Percentiles rank a stretch among this genome's conserved stretches.
Evolutionary conservation across 2,113 vertebrate genomes (phyloP).

Genomic region (Python bivittatus): DNA sequence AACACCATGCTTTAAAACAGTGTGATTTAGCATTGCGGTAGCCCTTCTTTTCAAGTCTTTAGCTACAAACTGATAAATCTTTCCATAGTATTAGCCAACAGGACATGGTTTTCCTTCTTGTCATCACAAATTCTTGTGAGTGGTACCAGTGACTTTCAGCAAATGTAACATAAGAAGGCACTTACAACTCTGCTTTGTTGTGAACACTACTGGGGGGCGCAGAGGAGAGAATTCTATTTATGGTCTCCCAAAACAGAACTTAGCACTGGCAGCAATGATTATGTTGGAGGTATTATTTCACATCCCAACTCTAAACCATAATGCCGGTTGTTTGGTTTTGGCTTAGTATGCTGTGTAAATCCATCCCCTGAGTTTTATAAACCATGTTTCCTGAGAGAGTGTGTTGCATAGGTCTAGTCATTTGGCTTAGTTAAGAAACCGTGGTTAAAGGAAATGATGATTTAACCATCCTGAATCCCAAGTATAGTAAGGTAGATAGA

Average conservation of each 20-base stretch:
- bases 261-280: background rate
- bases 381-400: background rate
- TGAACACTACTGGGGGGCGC: background rate
- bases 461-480: background rate
- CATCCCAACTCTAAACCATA: background rate
- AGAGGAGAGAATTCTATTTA: background rate
- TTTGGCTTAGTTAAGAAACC: background rate
- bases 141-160: background rate
- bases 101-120: background rate
- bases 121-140: background rate
- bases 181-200: background rate
- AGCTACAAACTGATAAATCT: background rate
- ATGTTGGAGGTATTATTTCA: background rate
- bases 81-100: background rate
- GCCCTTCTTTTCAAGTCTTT: background rate
- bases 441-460: background rate
- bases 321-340: background rate
- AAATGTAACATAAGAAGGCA: background rate
- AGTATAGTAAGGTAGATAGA: background rate
- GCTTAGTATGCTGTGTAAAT: background rate
- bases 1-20: conserved; percentile 4
- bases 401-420: background rate
- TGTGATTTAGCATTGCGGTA: background rate
- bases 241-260: background rate
- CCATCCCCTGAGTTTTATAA: background rate